Conservation (phyloP, 2,888 invertebrate genomes). For the Drosophila peninsularis region DNA sequence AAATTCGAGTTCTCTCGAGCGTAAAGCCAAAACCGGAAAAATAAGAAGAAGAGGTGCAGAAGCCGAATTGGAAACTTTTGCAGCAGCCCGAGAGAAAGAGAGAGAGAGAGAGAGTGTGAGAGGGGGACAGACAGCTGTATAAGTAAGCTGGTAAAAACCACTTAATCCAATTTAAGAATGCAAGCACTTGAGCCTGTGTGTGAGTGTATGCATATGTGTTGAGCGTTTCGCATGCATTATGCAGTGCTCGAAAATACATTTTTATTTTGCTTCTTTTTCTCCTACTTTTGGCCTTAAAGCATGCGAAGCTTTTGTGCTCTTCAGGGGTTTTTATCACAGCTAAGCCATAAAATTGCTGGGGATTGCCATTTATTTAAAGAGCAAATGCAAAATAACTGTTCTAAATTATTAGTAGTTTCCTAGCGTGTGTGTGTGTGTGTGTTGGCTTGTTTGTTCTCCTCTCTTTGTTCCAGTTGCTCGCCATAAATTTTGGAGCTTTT, state of each 20-base stretch:
- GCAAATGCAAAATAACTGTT: constrained; percentile 36
- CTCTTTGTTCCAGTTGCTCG: constrained; percentile 34
- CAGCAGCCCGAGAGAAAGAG: background rate
- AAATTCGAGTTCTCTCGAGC: constrained; percentile 68
- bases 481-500: constrained; percentile 67
- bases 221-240: constrained; percentile 42
- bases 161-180: constrained; percentile 81
- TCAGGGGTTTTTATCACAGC: constrained; percentile 49
- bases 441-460: constrained; percentile 1
- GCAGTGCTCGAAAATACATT: constrained; percentile 39
- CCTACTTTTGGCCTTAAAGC: constrained; percentile 33
- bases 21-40: constrained; percentile 57
- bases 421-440: constrained; percentile 1
- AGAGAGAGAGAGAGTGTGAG: background rate
- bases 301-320: constrained; percentile 39
- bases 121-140: constrained; percentile 14
- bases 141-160: constrained; percentile 62
- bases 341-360: constrained; percentile 51
- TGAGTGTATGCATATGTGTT: constrained; percentile 29
- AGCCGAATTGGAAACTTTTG: constrained; percentile 34
- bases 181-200: constrained; percentile 71
- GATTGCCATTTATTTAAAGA: constrained; percentile 42
- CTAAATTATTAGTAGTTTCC: constrained; percentile 31
- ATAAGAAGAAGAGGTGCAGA: constrained; percentile 26
- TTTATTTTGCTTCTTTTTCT: background rate